These are phyloP conservation scores for Microctenopoma steveboyesi DNA, from an alignment of 2,797 vertebrate species.

Conservation along the genomic window DNA sequence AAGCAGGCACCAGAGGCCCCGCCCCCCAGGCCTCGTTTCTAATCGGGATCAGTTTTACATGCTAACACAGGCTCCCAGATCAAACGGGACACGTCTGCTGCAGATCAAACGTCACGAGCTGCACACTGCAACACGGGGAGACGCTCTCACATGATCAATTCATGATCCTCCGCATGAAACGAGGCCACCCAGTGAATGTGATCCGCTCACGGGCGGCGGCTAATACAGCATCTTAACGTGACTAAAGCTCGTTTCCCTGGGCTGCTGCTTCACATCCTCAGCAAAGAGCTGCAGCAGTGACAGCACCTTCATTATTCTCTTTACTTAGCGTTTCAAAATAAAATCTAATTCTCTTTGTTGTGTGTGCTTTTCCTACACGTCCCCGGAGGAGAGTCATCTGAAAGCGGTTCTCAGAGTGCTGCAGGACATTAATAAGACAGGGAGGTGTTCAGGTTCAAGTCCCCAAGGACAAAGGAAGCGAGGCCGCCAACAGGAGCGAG, in stretches of 20 bases:
- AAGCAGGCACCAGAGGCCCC: too few relatives aligned
- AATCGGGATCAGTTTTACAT: neutral
- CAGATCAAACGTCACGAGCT: neutral
- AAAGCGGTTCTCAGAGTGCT: neutral
- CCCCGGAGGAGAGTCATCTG: neutral
- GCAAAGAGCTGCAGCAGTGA: constrained; percentile 17
- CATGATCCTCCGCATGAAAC: constrained; percentile 17
- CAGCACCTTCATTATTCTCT: constrained; percentile 40
- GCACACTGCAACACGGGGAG: too few relatives aligned
- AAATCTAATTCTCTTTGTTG: constrained; percentile 1
- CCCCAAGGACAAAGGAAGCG: too few relatives aligned
- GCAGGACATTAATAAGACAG: neutral
- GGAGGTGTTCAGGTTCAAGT: neutral
- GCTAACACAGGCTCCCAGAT: neutral
- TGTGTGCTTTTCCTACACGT: neutral
- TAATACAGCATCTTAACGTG: constrained; percentile 16
- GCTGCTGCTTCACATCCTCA: neutral
- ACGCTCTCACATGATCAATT: constrained; percentile 15
- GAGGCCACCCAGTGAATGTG: constrained; percentile 27
- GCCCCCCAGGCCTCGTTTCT: too few relatives aligned
- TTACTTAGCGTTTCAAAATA: constrained; percentile 2
- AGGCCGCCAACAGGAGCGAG: too few relatives aligned
- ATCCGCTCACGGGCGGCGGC: constrained; percentile 30
- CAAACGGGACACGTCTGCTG: neutral
- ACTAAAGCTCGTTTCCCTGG: constrained; percentile 5